Evolutionary conservation across 2,797 vertebrate species (phyloP).

Genomic region (Fistularia tabacaria): DNA sequence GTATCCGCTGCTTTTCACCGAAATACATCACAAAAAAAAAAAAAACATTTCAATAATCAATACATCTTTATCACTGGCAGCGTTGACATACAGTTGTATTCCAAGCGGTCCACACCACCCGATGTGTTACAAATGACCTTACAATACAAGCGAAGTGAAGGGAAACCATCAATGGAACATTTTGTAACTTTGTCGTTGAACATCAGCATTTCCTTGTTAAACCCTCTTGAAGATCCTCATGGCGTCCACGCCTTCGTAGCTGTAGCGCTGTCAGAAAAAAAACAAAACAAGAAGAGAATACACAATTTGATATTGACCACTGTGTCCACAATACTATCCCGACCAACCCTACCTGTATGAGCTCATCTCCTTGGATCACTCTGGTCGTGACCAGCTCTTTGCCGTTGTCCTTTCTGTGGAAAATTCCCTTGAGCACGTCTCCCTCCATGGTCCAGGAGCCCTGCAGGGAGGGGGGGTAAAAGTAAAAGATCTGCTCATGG

Average conservation of each 20-base stretch:
- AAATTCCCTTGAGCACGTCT: constrained; percentile 76
- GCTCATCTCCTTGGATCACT: constrained; percentile 75
- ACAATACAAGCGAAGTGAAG: background rate
- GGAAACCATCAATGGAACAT: constrained; percentile 25
- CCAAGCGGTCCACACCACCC: too few species aligned
- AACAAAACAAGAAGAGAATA: background rate
- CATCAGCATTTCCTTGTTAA: constrained; percentile 49
- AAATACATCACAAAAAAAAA: too few species aligned
- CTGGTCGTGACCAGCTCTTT: constrained; percentile 78
- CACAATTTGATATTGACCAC: background rate
- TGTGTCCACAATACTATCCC: too few species aligned
- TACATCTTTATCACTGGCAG: background rate
- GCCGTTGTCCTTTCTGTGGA: constrained; percentile 86
- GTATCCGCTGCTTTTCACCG: too few species aligned
- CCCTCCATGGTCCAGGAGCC: constrained; percentile 83
- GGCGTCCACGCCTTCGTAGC: constrained; percentile 86
- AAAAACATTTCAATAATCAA: too few species aligned
- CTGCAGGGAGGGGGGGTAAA: constrained; percentile 67
- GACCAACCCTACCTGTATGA: constrained; percentile 81
- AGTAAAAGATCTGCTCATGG: background rate
- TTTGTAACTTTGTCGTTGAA: constrained; percentile 22
- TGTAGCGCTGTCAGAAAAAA: constrained; percentile 76
- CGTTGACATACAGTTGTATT: constrained; percentile 49
- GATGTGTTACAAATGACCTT: too few species aligned
- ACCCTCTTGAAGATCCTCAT: constrained; percentile 88